Conservation (phyloP, 2,113 vertebrate genomes). For the Spheniscus mendiculus region DNA sequence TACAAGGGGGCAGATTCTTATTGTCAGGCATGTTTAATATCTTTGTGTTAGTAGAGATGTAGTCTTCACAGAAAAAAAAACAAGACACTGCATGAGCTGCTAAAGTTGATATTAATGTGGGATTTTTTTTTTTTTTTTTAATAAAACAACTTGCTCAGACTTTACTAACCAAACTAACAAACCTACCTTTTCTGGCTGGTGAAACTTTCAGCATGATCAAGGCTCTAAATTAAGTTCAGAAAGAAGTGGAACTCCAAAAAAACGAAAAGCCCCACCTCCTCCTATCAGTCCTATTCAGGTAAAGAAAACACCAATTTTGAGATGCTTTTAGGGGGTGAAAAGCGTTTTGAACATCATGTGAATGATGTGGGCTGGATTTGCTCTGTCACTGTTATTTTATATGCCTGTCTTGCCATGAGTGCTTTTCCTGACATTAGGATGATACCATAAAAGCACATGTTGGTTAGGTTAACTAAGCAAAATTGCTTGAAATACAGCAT, state of each 20-base stretch:
- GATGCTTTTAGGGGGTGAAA: conserved; percentile 12
- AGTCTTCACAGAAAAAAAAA: not conserved
- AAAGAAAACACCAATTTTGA: conserved; percentile 73
- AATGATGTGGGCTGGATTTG: not conserved
- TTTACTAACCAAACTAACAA: conserved; percentile 87
- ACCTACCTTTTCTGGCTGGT: conserved; percentile 83
- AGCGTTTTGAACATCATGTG: not conserved
- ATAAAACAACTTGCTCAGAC: conserved; percentile 68
- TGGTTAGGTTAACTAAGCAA: not conserved
- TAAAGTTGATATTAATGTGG: conserved; percentile 60
- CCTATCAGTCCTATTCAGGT: conserved; percentile 95
- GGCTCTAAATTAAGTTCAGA: conserved; percentile 95
- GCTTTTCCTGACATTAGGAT: not conserved
- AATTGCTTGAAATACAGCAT: not conserved
- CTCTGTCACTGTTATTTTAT: not conserved
- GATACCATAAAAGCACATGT: not conserved
- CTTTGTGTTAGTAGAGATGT: not conserved
- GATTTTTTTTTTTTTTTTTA: not conserved
- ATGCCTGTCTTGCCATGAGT: not conserved
- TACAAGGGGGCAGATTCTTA: conserved; percentile 6
- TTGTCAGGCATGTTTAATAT: conserved; percentile 57
- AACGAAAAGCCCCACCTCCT: conserved; percentile 98
- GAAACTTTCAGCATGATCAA: conserved; percentile 93
- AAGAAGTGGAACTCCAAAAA: conserved; percentile 98
- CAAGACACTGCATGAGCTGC: conserved; percentile 60